Base-by-base conservation (phyloP, 2,113 vertebrate species). In the Leptosomus discolor region DNA sequence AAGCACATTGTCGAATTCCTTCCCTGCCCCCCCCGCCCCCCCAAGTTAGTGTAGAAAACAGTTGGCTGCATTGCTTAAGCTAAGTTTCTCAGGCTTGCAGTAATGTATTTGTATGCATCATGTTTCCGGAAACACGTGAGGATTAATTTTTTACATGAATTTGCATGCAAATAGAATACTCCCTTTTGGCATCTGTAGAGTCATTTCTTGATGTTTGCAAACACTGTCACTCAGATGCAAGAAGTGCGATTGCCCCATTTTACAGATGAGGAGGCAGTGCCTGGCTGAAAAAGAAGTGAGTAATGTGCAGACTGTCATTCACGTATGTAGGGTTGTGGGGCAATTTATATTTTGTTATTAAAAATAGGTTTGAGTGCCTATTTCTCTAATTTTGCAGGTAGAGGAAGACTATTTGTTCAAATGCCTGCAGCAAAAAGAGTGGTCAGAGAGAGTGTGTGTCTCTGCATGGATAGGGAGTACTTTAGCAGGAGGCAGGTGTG, bases 131-230 rank as follows among this genome's bases (percentile, higher is more conserved):
- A 92, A n/a, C 95, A 95, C 26, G 78, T 80, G 93, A 92, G 84
- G 89, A 91, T 96, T 97, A 94, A 90, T 95, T 94, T 97, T 97
- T 97, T 96, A 88, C 91, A 90, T 85, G 85, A 92, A 97, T 97
- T 97, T 96, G 91, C 94, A 97, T 96, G 89, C 94, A 91, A 95
- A 96, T 96, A 63, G 86, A 69, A 87, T 24, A 43, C 74, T 97
- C 86, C 80, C 92, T 94, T 95, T 95, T 91, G 92, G 83, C 69
- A 94, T 95, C 74, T 32, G 74, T 32, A 34, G 86, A 87, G 91
- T 79, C 1, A 17, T 76, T 96, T 51, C 74, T 79, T 82, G 61
- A 36, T 95, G 81, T 95, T 96, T 97, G 87, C 94, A 94, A 95
- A 95, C 91, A 85, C 74, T 97, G 89, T 89, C 41, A 83, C 81